Evolutionary conservation across 1,140 invertebrate species (phyloP).

Genomic region (Manduca sexta): DNA sequence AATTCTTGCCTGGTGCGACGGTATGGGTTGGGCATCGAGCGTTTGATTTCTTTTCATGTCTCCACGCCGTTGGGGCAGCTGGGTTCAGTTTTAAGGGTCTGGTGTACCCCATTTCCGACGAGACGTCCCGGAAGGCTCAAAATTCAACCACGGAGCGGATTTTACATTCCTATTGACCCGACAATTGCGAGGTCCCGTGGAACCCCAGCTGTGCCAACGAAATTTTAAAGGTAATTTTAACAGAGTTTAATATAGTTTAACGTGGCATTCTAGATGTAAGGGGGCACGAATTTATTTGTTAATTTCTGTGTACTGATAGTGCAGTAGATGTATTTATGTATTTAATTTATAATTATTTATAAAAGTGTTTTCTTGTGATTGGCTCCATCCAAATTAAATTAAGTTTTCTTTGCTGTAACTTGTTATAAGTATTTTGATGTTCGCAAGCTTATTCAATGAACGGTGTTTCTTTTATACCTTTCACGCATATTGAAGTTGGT

Average conservation of each 20-base stretch:
- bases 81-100: too few species aligned
- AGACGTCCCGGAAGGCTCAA: too few species aligned
- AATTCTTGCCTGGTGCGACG: constrained; percentile 62
- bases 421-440: neutral
- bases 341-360: neutral
- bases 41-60: neutral
- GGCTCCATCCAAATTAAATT: constrained; percentile 43
- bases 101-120: too few species aligned
- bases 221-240: constrained; percentile 15
- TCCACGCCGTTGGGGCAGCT: too few species aligned
- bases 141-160: too few species aligned
- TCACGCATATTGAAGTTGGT: too few species aligned
- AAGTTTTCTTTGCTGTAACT: neutral
- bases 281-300: constrained; percentile 72
- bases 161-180: too few species aligned
- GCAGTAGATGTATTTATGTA: constrained; percentile 57
- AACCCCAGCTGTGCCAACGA: neutral
- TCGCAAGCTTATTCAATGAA: neutral
- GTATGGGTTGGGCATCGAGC: neutral
- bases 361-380: constrained; percentile 18
- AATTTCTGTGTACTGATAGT: constrained; percentile 61
- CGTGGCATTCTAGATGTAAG: constrained; percentile 59
- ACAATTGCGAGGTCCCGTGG: too few species aligned
- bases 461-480: too few species aligned
- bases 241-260: constrained; percentile 48